A percentile compares a stretch with the other conserved stretches of the same genome.
Conservation (phyloP, 2,113 vertebrate species). For the Rhinolophus ferrumequinum region DNA sequence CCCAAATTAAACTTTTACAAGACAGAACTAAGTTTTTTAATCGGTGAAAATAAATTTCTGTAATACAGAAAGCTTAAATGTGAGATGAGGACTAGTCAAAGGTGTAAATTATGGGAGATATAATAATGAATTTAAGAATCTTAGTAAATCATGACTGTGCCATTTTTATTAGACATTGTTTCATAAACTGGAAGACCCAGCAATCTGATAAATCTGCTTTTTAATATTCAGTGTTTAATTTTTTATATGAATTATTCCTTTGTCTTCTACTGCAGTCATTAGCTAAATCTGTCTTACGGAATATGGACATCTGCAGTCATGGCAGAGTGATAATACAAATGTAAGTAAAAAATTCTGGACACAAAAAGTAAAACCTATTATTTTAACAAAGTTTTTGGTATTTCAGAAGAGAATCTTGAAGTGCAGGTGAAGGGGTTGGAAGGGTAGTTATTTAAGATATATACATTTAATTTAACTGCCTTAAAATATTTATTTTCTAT, state of each 20-base stretch:
- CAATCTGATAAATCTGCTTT: slow-evolving; percentile 84
- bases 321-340: not conserved
- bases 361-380: not conserved
- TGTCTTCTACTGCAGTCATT: slow-evolving; percentile 50
- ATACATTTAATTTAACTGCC: not conserved
- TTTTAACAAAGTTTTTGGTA: not conserved
- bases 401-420: slow-evolving; percentile 10
- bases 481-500: not conserved
- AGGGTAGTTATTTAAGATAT: not conserved
- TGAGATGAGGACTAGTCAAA: slow-evolving; percentile 49
- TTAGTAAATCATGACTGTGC: slow-evolving; percentile 80
- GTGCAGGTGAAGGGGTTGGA: not conserved
- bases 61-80: slow-evolving; percentile 65
- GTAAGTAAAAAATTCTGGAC: not conserved
- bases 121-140: slow-evolving; percentile 78
- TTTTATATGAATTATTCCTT: slow-evolving; percentile 80
- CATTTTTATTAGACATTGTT: slow-evolving; percentile 81
- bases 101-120: slow-evolving; percentile 75
- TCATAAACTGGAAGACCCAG: slow-evolving; percentile 82
- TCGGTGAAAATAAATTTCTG: slow-evolving; percentile 67
- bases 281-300: slow-evolving; percentile 73
- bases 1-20: slow-evolving; percentile 73
- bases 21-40: slow-evolving; percentile 77
- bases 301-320: not conserved
- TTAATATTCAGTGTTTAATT: slow-evolving; percentile 82